phyloP scores from a whole-genome alignment of 2,888 invertebrate species.

The Netelia inedita region DNA sequence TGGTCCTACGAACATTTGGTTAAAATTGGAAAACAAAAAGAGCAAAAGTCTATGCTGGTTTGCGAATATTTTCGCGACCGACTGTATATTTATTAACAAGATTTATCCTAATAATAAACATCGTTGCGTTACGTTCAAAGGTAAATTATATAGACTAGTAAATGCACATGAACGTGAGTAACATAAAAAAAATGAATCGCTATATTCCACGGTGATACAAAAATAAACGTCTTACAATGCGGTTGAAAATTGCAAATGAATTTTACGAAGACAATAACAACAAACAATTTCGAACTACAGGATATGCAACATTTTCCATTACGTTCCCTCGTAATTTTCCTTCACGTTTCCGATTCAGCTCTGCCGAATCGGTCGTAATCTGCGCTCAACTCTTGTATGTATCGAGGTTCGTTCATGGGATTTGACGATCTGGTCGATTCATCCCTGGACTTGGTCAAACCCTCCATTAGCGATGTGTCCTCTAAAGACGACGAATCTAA shows the following conservation, averaged over 20 bases:
- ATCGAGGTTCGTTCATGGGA: slow-evolving; percentile 70
- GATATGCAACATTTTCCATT: background rate
- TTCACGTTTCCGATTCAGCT: slow-evolving; percentile 8
- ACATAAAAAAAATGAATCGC: background rate
- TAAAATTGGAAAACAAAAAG: too few relatives aligned
- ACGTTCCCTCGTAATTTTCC: background rate
- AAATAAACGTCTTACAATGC: background rate
- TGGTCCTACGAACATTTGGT: too few relatives aligned
- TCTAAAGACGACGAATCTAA: slow-evolving; percentile 79
- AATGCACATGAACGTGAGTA: background rate
- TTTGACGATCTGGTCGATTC: slow-evolving; percentile 66
- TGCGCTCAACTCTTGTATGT: slow-evolving; percentile 72
- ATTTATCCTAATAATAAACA: background rate
- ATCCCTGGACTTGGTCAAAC: slow-evolving; percentile 72
- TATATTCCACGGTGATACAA: background rate
- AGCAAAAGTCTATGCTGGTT: too few relatives aligned
- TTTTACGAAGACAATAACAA: background rate
- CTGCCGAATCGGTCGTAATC: slow-evolving; percentile 35
- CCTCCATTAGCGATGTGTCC: slow-evolving; percentile 78
- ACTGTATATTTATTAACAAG: slow-evolving; percentile 14
- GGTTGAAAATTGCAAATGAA: background rate
- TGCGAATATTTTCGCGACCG: too few relatives aligned
- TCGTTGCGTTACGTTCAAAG: background rate
- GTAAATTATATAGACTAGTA: background rate
- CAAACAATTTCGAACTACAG: background rate